A percentile compares a stretch with the other conserved stretches of the same genome.
phyloP scores from a whole-genome alignment of 2,797 vertebrate species.

The Lateolabrax maculatus region DNA sequence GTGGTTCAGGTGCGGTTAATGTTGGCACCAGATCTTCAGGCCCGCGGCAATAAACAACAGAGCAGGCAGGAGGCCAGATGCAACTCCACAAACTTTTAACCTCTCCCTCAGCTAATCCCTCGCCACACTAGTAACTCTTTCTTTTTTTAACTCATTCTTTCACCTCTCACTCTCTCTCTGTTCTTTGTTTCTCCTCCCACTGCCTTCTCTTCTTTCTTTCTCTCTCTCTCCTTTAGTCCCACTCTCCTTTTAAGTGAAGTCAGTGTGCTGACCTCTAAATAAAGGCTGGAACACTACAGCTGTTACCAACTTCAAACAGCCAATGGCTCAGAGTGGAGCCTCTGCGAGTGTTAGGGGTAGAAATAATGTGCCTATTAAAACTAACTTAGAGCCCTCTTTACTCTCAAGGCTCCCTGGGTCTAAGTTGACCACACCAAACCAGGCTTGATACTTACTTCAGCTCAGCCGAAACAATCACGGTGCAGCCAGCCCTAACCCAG shows the following conservation, averaged over 20 bases:
- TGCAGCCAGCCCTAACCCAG: conserved; percentile 42
- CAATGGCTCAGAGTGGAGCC: conserved; percentile 77
- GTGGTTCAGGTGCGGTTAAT: conserved; percentile 88
- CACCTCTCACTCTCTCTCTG: conserved; percentile 77
- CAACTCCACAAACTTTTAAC: conserved; percentile 89
- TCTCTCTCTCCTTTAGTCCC: conserved; percentile 68
- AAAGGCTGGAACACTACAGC: conserved; percentile 87
- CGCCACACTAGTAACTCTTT: conserved; percentile 83
- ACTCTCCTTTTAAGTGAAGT: conserved; percentile 86
- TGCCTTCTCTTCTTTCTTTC: conserved; percentile 67
- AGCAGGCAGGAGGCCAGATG: conserved; percentile 88
- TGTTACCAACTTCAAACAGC: conserved; percentile 88
- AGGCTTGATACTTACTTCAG: conserved; percentile 55
- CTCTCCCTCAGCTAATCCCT: conserved; percentile 86
- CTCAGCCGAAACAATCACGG: conserved; percentile 53
- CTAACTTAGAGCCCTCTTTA: conserved; percentile 83
- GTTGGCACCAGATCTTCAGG: conserved; percentile 87
- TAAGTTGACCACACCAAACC: conserved; percentile 76
- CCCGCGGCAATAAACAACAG: conserved; percentile 88
- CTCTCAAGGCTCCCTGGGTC: conserved; percentile 78
- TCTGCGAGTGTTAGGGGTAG: conserved; percentile 75
- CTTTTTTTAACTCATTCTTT: conserved; percentile 81
- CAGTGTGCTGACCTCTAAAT: conserved; percentile 89
- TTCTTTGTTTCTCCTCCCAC: conserved; percentile 77
- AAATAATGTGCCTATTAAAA: conserved; percentile 88